Percentiles rank a stretch among this genome's conserved stretches.
phyloP scores from a whole-genome alignment of 2,797 vertebrate species.

The Melanitta fusca region DNA sequence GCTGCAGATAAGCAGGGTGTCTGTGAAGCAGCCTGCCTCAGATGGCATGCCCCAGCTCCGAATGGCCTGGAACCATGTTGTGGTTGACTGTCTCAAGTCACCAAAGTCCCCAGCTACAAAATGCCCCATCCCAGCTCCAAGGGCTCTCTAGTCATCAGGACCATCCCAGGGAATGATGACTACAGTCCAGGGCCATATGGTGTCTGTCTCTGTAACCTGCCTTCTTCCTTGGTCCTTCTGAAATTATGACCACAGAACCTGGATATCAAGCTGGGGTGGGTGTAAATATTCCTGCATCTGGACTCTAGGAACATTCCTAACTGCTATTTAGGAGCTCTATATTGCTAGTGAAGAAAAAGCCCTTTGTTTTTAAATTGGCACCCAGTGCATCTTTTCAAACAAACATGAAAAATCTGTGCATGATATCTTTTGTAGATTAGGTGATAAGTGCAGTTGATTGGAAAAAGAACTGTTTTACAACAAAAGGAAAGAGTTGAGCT shows the following conservation, averaged over 20 bases:
- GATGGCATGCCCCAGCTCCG: background rate
- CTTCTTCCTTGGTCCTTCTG: background rate
- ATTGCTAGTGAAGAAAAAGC: background rate
- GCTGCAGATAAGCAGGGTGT: background rate
- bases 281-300: background rate
- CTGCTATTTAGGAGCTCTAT: background rate
- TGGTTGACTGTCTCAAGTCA: background rate
- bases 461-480: constrained; percentile 26
- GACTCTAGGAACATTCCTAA: background rate
- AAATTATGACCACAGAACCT: background rate
- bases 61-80: background rate
- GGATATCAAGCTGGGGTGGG: background rate
- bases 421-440: background rate
- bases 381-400: constrained; percentile 7
- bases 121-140: background rate
- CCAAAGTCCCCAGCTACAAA: background rate
- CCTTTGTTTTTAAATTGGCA: constrained; percentile 19
- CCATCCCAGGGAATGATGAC: accelerated
- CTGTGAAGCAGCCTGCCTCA: background rate
- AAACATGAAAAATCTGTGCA: background rate
- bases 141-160: background rate
- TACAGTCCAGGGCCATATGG: background rate
- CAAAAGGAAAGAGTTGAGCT: background rate
- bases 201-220: background rate
- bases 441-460: constrained; percentile 25